Evolutionary conservation across 2,113 vertebrate genomes (phyloP).

Genomic region (Lethenteron camtschaticum): DNA sequence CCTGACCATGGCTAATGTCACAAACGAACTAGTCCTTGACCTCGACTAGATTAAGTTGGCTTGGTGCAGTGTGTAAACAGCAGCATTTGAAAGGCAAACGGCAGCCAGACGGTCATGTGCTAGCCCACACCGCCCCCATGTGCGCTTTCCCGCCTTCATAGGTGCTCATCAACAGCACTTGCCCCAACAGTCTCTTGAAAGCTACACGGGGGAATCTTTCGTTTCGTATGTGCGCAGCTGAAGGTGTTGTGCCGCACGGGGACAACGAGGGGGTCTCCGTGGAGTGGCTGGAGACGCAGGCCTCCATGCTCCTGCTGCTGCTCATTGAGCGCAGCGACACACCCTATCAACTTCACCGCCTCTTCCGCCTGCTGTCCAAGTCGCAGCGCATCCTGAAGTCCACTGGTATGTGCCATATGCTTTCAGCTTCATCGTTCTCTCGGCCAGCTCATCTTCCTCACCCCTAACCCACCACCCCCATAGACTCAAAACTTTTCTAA

Average conservation of each 20-base stretch:
- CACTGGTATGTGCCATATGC: slow-evolving; percentile 27
- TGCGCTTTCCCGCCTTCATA: not conserved
- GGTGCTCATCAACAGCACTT: no score
- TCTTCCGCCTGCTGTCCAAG: slow-evolving; percentile 44
- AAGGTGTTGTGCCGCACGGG: slow-evolving; percentile 12
- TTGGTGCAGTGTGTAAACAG: not conserved
- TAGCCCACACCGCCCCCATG: no score
- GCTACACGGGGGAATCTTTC: no score
- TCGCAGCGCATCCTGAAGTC: slow-evolving; percentile 28
- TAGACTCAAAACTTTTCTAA: no score
- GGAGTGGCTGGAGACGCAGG: slow-evolving; percentile 46
- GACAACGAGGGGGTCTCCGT: slow-evolving; percentile 17
- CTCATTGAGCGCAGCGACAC: slow-evolving; percentile 48
- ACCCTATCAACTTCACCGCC: slow-evolving; percentile 41
- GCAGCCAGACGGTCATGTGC: no score
- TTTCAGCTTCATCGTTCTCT: no score
- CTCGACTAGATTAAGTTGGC: no score
- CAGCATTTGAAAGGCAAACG: not conserved
- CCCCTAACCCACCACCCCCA: no score
- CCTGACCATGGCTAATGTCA: no score
- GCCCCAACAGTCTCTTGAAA: no score
- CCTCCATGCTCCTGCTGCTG: slow-evolving; percentile 32
- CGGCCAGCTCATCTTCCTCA: no score
- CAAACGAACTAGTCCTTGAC: no score
- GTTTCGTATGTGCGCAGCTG: slow-evolving; percentile 20